A percentile compares a stretch with the other conserved stretches of the same genome.
These are phyloP conservation scores for Heliothis peltigera DNA, from an alignment of 2,888 invertebrate species.

Conservation along the genomic window DNA sequence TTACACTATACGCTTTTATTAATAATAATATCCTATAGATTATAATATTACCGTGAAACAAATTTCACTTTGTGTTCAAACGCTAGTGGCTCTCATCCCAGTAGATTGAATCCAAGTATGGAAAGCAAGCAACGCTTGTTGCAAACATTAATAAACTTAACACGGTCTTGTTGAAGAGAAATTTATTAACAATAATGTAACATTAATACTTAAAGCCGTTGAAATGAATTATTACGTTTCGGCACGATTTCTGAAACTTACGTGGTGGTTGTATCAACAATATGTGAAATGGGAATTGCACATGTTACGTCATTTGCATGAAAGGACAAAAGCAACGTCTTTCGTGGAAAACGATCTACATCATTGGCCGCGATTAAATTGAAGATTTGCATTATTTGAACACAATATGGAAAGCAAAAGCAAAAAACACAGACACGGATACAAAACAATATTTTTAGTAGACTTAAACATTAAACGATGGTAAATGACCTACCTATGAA, in stretches of 20 bases:
- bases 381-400: too few species aligned
- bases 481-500: too few species aligned
- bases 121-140: conserved; percentile 48
- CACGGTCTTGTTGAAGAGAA: conserved; percentile 59
- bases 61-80: conserved; percentile 43
- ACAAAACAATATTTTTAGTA: too few species aligned
- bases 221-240: conserved; percentile 77
- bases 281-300: conserved; percentile 30
- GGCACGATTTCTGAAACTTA: conserved; percentile 69
- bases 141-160: conserved; percentile 64
- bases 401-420: too few species aligned
- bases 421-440: too few species aligned
- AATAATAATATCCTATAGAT: not conserved
- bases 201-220: conserved; percentile 66
- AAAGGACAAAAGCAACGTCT: conserved; percentile 3
- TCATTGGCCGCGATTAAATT: not conserved
- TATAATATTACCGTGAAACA: not conserved
- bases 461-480: too few species aligned
- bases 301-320: conserved; percentile 9
- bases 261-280: conserved; percentile 38
- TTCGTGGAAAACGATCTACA: conserved; percentile 9
- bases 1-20: not conserved
- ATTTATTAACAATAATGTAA: conserved; percentile 69
- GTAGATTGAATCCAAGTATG: conserved; percentile 26
- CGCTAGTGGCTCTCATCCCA: conserved; percentile 9